Evolutionary conservation across 2,888 invertebrate genomes (phyloP).

Genomic region (Epinotia ramella): DNA sequence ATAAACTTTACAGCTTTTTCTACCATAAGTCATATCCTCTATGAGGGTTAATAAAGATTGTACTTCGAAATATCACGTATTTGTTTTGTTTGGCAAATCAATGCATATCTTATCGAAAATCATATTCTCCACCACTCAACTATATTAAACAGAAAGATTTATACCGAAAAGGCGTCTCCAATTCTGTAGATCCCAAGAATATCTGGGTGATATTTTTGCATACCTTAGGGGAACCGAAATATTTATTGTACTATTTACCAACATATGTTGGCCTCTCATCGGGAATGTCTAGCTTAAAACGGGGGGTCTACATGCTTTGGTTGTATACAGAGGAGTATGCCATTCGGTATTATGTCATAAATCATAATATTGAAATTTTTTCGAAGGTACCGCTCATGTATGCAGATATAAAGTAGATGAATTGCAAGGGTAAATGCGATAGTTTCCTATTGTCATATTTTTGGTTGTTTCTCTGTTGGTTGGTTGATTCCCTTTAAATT

Average conservation of each 20-base stretch:
- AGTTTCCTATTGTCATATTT: neutral
- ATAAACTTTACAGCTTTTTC: no score
- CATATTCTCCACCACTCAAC: constrained; percentile 62
- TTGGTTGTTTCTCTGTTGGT: neutral
- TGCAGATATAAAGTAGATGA: constrained; percentile 56
- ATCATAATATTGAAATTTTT: constrained; percentile 82
- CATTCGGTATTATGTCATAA: constrained; percentile 74
- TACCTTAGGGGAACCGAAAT: constrained; percentile 73
- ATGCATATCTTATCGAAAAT: constrained; percentile 54
- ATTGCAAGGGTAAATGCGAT: constrained; percentile 13
- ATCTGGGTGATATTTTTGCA: constrained; percentile 80
- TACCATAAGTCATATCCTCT: neutral
- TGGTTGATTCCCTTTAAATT: no score
- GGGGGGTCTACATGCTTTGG: constrained; percentile 51
- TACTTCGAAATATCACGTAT: neutral
- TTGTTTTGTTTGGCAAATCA: constrained; percentile 33
- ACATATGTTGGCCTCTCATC: constrained; percentile 49
- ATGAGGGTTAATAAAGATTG: neutral
- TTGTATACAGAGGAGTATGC: constrained; percentile 53
- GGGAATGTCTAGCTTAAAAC: neutral
- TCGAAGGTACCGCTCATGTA: constrained; percentile 57
- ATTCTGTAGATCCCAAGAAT: constrained; percentile 71
- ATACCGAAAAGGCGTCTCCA: constrained; percentile 70
- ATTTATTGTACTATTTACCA: constrained; percentile 69
- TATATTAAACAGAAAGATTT: constrained; percentile 81